Evolutionary conservation across 2,113 vertebrate species (phyloP).

Genomic region (Phaetusa simplex): DNA sequence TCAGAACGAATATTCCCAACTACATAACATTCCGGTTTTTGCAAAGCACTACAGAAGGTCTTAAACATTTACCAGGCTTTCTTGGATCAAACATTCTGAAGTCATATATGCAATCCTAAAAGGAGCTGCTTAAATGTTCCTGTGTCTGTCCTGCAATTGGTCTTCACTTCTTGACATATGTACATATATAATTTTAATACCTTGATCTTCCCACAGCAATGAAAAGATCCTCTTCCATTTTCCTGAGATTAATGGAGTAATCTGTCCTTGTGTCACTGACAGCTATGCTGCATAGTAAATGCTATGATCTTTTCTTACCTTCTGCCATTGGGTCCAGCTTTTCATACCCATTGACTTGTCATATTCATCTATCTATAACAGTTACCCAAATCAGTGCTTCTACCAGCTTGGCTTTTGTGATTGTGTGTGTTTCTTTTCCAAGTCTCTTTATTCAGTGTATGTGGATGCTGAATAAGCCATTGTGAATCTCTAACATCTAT

Average conservation of each 20-base stretch:
- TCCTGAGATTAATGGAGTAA: conserved; percentile 25
- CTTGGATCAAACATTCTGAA: conserved; percentile 59
- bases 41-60: conserved; percentile 38
- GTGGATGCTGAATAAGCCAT: conserved; percentile 69
- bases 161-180: conserved; percentile 69
- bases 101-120: conserved; percentile 11
- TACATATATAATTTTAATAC: conserved; percentile 67
- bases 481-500: conserved; percentile 57
- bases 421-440: conserved; percentile 74
- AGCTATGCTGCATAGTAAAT: conserved; percentile 51
- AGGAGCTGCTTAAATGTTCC: conserved; percentile 41
- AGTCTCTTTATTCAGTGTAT: conserved; percentile 71
- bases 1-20: background rate
- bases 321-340: conserved; percentile 66
- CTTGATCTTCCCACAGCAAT: conserved; percentile 69
- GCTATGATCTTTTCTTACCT: conserved; percentile 73
- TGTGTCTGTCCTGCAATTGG: conserved; percentile 60
- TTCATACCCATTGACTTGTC: conserved; percentile 70
- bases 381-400: conserved; percentile 59
- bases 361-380: conserved; percentile 68
- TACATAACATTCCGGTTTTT: background rate
- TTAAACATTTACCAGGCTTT: conserved; percentile 64
- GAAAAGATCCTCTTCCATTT: conserved; percentile 66
- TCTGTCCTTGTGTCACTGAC: conserved; percentile 57
- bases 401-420: conserved; percentile 76